Conservation (phyloP, 2,113 vertebrate species). For the Tychaedon coryphoeus region DNA sequence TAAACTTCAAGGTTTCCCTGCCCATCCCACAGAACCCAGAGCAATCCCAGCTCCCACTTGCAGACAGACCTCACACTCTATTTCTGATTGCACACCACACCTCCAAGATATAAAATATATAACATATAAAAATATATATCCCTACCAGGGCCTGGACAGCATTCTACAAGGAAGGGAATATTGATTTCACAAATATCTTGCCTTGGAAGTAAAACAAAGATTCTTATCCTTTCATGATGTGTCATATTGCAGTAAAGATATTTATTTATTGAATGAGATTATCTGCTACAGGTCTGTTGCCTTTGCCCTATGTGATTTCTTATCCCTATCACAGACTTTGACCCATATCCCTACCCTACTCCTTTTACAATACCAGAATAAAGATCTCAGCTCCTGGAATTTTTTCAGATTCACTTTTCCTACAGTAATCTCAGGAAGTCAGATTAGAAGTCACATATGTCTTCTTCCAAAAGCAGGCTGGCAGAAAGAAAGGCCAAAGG, state of each 20-base stretch:
- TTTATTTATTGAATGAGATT: conserved; percentile 11
- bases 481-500: neutral
- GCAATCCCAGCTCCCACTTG: neutral
- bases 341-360: neutral
- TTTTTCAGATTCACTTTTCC: neutral
- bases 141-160: neutral
- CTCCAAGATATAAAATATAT: neutral
- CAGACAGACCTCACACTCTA: neutral
- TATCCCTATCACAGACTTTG: conserved; percentile 18
- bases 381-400: neutral
- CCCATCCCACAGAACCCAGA: neutral
- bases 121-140: neutral
- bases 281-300: neutral
- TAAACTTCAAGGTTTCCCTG: neutral
- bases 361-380: neutral
- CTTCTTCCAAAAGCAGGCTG: neutral
- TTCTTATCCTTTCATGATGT: neutral
- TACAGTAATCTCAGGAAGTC: neutral
- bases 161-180: neutral
- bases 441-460: fast-evolving
- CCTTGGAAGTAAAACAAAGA: neutral
- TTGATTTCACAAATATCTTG: neutral
- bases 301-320: neutral
- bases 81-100: neutral
- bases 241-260: neutral